Evolutionary conservation across 2,113 vertebrate species (phyloP).

Genomic region (Cavia porcellus): DNA sequence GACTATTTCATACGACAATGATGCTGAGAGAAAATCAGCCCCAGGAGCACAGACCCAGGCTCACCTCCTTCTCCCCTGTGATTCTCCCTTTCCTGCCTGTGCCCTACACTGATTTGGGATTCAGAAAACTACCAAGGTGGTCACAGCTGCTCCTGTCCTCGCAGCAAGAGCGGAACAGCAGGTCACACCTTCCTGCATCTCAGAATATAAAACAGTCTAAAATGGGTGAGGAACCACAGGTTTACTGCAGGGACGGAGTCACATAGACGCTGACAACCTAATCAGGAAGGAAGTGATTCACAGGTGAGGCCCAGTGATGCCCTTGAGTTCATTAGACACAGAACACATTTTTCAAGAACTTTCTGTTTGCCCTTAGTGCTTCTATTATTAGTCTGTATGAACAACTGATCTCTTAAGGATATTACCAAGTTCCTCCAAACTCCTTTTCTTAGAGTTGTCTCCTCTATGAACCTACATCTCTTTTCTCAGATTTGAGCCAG

Average conservation of each 20-base stretch:
- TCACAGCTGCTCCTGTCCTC: not conserved
- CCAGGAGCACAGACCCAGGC: not conserved
- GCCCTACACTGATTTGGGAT: not conserved
- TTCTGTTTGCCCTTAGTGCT: constrained; percentile 22
- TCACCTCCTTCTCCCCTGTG: not conserved
- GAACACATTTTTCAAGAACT: constrained; percentile 30
- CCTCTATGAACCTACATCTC: not conserved
- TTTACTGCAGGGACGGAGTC: not conserved
- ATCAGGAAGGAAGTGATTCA: constrained; percentile 53
- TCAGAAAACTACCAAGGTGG: not conserved
- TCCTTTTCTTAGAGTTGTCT: not conserved
- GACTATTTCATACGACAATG: not conserved
- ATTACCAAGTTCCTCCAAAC: constrained; percentile 13
- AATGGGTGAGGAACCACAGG: not conserved
- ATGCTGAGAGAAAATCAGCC: not conserved
- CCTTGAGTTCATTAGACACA: constrained; percentile 29
- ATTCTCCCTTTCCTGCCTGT: not conserved
- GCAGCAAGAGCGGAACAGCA: not conserved
- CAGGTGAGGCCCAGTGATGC: not conserved
- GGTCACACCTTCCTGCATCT: not conserved
- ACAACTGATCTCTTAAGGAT: constrained; percentile 17
- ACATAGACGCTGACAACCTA: not conserved
- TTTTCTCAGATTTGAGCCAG: constrained; percentile 3
- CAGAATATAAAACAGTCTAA: not conserved
- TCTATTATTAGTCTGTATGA: constrained; percentile 6